Percentiles rank a stretch among this genome's conserved stretches.
Conservation (phyloP, 2,888 invertebrate species). For the Teinopalpus imperialis region DNA sequence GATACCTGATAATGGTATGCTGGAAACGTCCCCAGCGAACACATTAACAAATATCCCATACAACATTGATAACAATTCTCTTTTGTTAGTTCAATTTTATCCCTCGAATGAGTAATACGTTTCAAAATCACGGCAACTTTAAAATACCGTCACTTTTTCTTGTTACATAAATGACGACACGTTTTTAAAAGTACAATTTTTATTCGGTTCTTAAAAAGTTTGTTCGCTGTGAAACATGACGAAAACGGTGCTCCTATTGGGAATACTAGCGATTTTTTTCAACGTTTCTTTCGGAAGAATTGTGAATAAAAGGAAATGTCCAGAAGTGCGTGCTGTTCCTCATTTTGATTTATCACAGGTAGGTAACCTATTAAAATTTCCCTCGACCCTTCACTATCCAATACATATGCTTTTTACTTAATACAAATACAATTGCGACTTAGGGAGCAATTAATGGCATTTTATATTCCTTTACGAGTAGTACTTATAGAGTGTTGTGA, state of each 20-base stretch:
- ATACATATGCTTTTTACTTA: too few relatives aligned
- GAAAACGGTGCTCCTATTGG: constrained; percentile 35
- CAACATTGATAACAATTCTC: constrained; percentile 73
- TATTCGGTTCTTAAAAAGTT: too few relatives aligned
- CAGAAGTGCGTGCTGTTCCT: constrained; percentile 88
- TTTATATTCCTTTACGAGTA: too few relatives aligned
- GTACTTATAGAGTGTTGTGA: too few relatives aligned
- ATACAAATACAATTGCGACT: too few relatives aligned
- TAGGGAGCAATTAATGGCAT: too few relatives aligned
- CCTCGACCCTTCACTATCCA: too few relatives aligned
- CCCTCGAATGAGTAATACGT: constrained; percentile 58
- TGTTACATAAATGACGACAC: too few relatives aligned
- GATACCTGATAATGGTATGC: constrained; percentile 71
- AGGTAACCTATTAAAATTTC: constrained; percentile 28
- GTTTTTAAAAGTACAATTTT: too few relatives aligned
- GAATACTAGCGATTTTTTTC: constrained; percentile 42
- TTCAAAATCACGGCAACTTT: constrained; percentile 16
- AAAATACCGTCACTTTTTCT: constrained; percentile 3
- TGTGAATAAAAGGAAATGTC: constrained; percentile 87
- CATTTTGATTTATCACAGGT: constrained; percentile 91
- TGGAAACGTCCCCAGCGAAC: constrained; percentile 52
- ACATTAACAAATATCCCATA: constrained; percentile 71
- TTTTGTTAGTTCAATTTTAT: constrained; percentile 66
- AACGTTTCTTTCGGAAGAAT: constrained; percentile 48
- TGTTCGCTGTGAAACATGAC: constrained; percentile 34